phyloP scores from a whole-genome alignment of 1,140 invertebrate species.

The Archivesica marissinica region DNA sequence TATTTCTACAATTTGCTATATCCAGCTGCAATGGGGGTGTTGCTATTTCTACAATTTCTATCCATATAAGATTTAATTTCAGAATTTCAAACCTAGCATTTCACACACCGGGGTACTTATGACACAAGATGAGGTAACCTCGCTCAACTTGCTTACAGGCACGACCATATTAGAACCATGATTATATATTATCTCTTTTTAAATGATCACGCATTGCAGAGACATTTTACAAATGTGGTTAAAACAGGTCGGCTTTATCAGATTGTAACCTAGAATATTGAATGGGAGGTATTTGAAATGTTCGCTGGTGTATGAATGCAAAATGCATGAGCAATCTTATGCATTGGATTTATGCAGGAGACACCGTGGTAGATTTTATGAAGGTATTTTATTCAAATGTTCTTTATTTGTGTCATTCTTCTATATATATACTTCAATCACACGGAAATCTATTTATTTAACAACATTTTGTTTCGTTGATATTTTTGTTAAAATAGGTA shows the following conservation, averaged over 20 bases:
- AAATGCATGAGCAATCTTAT: conserved; percentile 20
- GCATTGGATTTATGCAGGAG: conserved; percentile 50
- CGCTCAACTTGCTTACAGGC: background rate
- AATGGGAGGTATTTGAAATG: background rate
- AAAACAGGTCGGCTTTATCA: background rate
- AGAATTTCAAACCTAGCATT: background rate
- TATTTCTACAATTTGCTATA: background rate
- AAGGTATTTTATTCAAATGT: background rate
- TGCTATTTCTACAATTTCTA: background rate
- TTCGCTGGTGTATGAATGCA: background rate
- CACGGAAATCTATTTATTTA: background rate
- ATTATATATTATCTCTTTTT: background rate
- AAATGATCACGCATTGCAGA: background rate
- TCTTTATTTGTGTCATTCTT: background rate
- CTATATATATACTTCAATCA: background rate
- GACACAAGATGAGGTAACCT: background rate
- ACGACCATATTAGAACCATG: background rate
- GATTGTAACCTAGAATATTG: background rate
- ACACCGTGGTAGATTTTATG: background rate
- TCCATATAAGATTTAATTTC: background rate
- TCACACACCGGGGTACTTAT: background rate
- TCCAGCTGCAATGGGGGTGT: background rate
- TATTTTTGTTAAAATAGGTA: background rate
- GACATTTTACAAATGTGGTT: background rate
- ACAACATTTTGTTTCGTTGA: background rate